Base-by-base conservation (phyloP, 2,797 vertebrate species). In the Premnoplex brunnescens region DNA sequence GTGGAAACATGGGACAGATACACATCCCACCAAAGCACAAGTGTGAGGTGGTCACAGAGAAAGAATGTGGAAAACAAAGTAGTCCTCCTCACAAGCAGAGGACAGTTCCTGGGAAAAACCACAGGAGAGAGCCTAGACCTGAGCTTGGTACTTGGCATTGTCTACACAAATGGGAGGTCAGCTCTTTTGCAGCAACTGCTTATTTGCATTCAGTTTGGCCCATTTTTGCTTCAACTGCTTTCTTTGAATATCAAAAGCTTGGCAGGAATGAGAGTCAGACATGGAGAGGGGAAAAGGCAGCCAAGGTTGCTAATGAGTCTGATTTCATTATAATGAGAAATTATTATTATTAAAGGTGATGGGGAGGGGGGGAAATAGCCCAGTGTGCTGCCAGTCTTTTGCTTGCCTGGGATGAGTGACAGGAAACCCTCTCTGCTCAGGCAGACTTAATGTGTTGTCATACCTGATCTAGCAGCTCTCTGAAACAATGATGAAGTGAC, bases 371-470 rank as follows among this genome's bases (percentile, higher is more conserved):
- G 20, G 19, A 27, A 51, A 44, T 32, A 15, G 83, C 80, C 44
- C 66, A 51, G 37, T 3, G 1, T 5, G 5, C 49, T 93, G 49
- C 37, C 1, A 9, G 51, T 18, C 36, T 64, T 24, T 19, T 68
- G 59, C 64, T 54, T 7, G 1, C 54, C 68, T 48, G 39, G 74
- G 16, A 12, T 69, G 76, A 55, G 58, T 76, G 85, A 34, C 1
- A 4, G 64, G 79, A 80, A 92, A 17, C 37, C 26, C 28, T 24
- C 37, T 79, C 41, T 74, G 69, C 75, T 56, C 2, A 0, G 39
- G 34, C 60, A 59, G 63, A 18, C 34, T 14, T 67, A 1, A 1
- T 0, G 0, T 4, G 2, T 41, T 8, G 4, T 44, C 1, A 0
- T 23, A 37, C n/a, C 67, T 5, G 0, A 56, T 49, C 32, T 82